phyloP scores from a whole-genome alignment of 2,888 invertebrate species.

The Trichogramma evanescens region DNA sequence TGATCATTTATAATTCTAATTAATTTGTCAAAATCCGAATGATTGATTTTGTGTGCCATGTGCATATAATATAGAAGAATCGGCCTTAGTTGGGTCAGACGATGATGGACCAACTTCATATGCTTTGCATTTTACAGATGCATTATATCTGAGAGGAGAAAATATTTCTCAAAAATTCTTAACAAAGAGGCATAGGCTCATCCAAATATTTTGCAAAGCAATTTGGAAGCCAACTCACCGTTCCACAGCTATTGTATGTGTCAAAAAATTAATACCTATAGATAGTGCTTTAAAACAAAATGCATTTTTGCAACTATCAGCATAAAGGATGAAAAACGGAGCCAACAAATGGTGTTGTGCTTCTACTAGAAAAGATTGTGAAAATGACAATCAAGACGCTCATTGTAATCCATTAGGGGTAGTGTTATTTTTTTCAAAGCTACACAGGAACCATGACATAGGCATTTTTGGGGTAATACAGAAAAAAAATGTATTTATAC shows the following conservation, averaged over 20 bases:
- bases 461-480: conserved; percentile 26
- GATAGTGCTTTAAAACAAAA: conserved; percentile 23
- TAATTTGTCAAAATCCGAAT: conserved; percentile 19
- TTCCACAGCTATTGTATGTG: conserved; percentile 27
- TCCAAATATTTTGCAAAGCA: conserved; percentile 63
- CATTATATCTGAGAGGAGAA: conserved; percentile 62
- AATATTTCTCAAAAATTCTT: conserved; percentile 57
- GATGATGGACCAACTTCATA: conserved; percentile 39
- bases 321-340: conserved; percentile 31
- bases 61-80: conserved; percentile 17
- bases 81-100: not conserved
- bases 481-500: conserved; percentile 28
- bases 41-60: conserved; percentile 37
- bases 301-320: conserved; percentile 20
- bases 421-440: conserved; percentile 35
- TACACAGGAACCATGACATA: conserved; percentile 29
- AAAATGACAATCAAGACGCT: conserved; percentile 21
- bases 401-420: conserved; percentile 29
- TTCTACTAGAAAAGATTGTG: conserved; percentile 13
- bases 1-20: conserved; percentile 8
- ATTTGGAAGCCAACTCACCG: conserved; percentile 54
- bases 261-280: conserved; percentile 31
- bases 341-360: conserved; percentile 20
- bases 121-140: conserved; percentile 75
- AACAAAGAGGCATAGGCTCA: conserved; percentile 59